phyloP scores from a whole-genome alignment of 2,888 invertebrate genomes.

The Melanostoma scalare region DNA sequence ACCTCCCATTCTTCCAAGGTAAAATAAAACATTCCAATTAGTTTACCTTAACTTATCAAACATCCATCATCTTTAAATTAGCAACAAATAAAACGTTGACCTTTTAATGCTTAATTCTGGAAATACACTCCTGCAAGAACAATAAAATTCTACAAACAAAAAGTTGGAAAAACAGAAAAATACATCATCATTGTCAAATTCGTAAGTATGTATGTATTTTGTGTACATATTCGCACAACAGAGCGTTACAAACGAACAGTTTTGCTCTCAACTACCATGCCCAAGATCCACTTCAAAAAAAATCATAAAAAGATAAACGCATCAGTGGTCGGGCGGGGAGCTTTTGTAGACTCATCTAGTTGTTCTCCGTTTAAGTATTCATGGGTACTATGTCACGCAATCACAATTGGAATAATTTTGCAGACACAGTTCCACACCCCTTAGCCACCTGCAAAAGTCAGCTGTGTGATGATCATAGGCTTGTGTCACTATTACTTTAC shows the following conservation, averaged over 20 bases:
- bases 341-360: constrained; percentile 59
- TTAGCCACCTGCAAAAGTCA: constrained; percentile 22
- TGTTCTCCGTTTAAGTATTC: constrained; percentile 63
- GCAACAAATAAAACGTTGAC: constrained; percentile 63
- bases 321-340: constrained; percentile 63
- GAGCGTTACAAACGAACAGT: constrained; percentile 66
- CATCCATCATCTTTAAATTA: constrained; percentile 56
- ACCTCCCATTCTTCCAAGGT: constrained; percentile 39
- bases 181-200: constrained; percentile 8
- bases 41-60: constrained; percentile 52
- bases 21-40: constrained; percentile 50
- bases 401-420: constrained; percentile 68
- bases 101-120: constrained; percentile 49
- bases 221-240: constrained; percentile 52
- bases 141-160: constrained; percentile 29
- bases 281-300: constrained; percentile 60
- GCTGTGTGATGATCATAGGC: constrained; percentile 59
- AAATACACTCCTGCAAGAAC: background rate
- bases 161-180: constrained; percentile 16
- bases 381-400: constrained; percentile 70
- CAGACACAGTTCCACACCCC: constrained; percentile 35
- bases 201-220: constrained; percentile 4
- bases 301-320: constrained; percentile 68
- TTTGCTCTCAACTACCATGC: constrained; percentile 44
- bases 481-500: constrained; percentile 22